Evolutionary conservation across 2,113 vertebrate species (phyloP).

Genomic region (Sula dactylatra): DNA sequence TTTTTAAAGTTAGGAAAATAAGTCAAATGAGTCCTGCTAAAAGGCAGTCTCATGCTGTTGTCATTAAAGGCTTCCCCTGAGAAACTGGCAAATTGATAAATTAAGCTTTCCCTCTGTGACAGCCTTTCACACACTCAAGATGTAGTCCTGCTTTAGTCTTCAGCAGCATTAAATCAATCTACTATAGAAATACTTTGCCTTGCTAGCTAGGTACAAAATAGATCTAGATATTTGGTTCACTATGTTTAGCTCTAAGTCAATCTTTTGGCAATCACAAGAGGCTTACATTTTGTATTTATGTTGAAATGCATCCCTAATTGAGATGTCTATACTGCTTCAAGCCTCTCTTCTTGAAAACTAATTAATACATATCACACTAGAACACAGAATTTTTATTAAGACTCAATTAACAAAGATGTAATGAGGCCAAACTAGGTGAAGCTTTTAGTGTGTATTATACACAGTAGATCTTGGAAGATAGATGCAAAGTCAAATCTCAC

Average conservation of each 20-base stretch:
- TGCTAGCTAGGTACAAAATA: neutral
- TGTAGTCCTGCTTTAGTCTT: conserved; percentile 18
- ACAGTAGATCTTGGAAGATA: conserved; percentile 30
- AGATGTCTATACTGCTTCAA: conserved; percentile 35
- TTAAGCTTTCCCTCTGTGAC: conserved; percentile 51
- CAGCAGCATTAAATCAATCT: conserved; percentile 30
- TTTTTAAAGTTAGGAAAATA: conserved; percentile 19
- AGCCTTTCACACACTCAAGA: conserved; percentile 8
- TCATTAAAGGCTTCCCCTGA: conserved; percentile 52
- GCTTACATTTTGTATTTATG: conserved; percentile 30
- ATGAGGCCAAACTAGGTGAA: conserved; percentile 46
- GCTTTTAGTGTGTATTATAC: neutral
- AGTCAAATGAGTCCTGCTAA: conserved; percentile 8
- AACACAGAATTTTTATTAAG: conserved; percentile 51
- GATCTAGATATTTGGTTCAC: neutral
- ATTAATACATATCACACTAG: conserved; percentile 49
- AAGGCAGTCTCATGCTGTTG: conserved; percentile 44
- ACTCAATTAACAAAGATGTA: conserved; percentile 60
- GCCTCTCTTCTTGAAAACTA: conserved; percentile 34
- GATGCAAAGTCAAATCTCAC: conserved; percentile 29
- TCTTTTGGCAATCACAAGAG: neutral
- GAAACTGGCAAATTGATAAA: conserved; percentile 57
- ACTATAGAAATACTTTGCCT: conserved; percentile 14
- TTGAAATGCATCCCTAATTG: conserved; percentile 32
- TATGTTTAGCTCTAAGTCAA: neutral